Base-by-base conservation (phyloP, 2,113 vertebrate genomes). In the Phaethornis superciliosus region DNA sequence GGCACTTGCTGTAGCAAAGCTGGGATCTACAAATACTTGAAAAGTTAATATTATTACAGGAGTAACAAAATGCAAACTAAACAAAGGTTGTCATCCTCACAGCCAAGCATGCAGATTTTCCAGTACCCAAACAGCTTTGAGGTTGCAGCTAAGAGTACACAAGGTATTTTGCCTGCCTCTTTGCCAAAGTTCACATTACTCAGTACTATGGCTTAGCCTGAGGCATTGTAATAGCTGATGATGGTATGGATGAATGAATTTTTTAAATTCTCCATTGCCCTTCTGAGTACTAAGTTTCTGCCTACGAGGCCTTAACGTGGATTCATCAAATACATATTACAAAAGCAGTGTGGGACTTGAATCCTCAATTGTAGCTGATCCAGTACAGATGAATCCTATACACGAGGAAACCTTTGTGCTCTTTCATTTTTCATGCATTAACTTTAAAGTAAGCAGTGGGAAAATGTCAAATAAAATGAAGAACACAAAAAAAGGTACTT, bases 381-480 rank as follows among this genome's bases (percentile, higher is more conserved):
- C 87, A 49, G 72, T 84, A 92, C 30, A 27, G 75, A 91, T 85
- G 37, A 94, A 83, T 91, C 77, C 89, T 70, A 49, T 28, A 76
- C 20, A 52, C 3, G 49, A 89, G 63, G 51, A 94, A 92, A 72
- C 15, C n/a, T 86, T 88, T 69, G 63, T 54, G 33, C 32, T 87
- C 74, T 84, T 91, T 93, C 47, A 72, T 69, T 88, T 94, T 85
- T 94, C 28, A 58, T 88, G 40, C 35, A 65, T 95, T 87, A 82
- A 64, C 51, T 96, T 95, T 90, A 89, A 94, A 89, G 33, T 33
- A 82, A 95, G 23, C 54, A 62, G 46, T 60, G 78, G 74, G 89
- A 91, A 93, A 95, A 94, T 71, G 70, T 83, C 80, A 94, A 89
- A 93, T 68, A 78, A 93, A 93, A 94, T 87, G 92, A 94, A 89